A percentile compares a stretch with the other conserved stretches of the same genome.
These are phyloP conservation scores for Alethe castanea DNA, from an alignment of 2,113 vertebrate species.

Conservation along the genomic window DNA sequence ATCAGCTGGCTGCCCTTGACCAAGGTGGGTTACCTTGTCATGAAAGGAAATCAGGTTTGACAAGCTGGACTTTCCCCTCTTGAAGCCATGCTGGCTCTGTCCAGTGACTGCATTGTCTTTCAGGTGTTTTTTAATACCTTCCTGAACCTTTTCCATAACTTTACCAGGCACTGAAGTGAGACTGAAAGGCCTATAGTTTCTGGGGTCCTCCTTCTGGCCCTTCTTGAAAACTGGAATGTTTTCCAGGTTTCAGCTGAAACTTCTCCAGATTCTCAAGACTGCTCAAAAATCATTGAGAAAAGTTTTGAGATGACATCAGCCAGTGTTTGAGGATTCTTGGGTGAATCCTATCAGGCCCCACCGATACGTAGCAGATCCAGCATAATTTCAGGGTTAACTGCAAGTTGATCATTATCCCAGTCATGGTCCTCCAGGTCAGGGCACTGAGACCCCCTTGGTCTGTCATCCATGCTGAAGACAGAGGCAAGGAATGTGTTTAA, in stretches of 20 bases:
- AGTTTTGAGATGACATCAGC: neutral
- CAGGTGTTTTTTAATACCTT: neutral
- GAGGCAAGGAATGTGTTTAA: neutral
- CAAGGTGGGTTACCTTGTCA: neutral
- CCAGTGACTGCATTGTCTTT: neutral
- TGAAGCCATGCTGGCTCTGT: neutral
- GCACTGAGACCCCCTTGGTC: neutral
- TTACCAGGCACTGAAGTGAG: neutral
- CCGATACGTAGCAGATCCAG: neutral
- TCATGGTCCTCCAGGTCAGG: neutral
- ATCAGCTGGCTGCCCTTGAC: neutral
- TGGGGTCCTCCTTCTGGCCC: neutral
- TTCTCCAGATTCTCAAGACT: neutral
- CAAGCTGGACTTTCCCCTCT: neutral
- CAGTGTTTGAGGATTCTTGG: neutral
- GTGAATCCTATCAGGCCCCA: neutral
- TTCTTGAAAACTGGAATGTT: neutral
- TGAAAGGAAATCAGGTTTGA: neutral
- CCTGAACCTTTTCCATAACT: neutral
- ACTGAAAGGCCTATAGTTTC: neutral
- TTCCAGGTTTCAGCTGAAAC: neutral
- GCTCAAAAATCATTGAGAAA: neutral
- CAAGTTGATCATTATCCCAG: too few species aligned
- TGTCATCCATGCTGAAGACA: neutral
- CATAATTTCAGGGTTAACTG: neutral